Conservation (phyloP, 2,888 invertebrate species). For the Euphydryas editha region DNA sequence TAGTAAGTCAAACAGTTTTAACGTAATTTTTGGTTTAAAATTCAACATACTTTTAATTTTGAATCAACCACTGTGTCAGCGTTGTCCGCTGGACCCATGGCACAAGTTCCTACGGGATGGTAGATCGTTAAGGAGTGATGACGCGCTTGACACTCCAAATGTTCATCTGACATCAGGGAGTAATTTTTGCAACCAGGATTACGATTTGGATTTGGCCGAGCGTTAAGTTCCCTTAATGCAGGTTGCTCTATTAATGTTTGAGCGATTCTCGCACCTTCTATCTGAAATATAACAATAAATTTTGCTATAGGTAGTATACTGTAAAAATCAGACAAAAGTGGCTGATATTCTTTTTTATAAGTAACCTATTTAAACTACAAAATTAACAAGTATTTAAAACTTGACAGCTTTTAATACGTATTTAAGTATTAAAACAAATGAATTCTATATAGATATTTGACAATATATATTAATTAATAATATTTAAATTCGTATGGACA, state of each 20-base stretch:
- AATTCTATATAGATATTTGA: too few species aligned
- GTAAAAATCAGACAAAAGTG: too few species aligned
- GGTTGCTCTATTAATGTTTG: slow-evolving; percentile 84
- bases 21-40: too few species aligned
- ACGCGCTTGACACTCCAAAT: slow-evolving; percentile 89
- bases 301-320: not conserved
- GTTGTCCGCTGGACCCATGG: slow-evolving; percentile 87
- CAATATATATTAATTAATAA: too few species aligned
- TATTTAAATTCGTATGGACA: not conserved
- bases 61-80: slow-evolving; percentile 88
- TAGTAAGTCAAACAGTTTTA: not conserved
- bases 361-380: too few species aligned
- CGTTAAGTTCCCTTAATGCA: slow-evolving; percentile 84
- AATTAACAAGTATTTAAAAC: too few species aligned
- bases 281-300: slow-evolving; percentile 63
- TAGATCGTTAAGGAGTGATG: slow-evolving; percentile 91
- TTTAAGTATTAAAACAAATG: too few species aligned
- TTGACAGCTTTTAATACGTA: too few species aligned
- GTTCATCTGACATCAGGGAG: slow-evolving; percentile 87
- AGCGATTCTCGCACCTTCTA: slow-evolving; percentile 89
- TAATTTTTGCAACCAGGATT: slow-evolving; percentile 87
- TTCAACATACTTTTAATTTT: slow-evolving; percentile 75
- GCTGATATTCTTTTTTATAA: too few species aligned
- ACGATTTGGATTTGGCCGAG: slow-evolving; percentile 85
- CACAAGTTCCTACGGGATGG: slow-evolving; percentile 92